These are phyloP conservation scores for Neotoma lepida DNA, from an alignment of 2,113 vertebrate genomes.

Conservation along the genomic window DNA sequence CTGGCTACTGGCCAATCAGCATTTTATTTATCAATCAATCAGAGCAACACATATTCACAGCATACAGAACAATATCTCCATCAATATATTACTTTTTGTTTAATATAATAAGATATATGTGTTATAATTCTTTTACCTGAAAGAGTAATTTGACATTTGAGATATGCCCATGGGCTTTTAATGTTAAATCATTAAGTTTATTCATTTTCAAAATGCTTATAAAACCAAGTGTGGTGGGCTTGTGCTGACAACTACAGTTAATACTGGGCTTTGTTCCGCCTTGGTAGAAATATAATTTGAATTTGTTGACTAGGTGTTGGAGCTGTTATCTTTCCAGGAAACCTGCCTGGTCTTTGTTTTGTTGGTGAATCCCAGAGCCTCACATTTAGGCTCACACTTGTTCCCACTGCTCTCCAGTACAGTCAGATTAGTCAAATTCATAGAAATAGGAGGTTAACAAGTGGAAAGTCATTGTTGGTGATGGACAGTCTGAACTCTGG, in stretches of 20 bases:
- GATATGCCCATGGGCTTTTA: not conserved
- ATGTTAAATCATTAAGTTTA: slow-evolving; percentile 2
- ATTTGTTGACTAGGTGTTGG: slow-evolving; percentile 24
- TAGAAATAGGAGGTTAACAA: not conserved
- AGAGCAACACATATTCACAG: too few species aligned
- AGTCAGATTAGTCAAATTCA: slow-evolving; percentile 18
- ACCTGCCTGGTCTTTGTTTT: not conserved
- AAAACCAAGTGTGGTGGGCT: not conserved
- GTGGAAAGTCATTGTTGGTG: not conserved
- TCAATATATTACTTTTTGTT: slow-evolving; percentile 43
- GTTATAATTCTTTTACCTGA: not conserved
- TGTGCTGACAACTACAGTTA: not conserved
- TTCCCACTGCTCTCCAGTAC: not conserved
- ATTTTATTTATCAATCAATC: too few species aligned
- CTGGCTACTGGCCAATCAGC: too few species aligned
- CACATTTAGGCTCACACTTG: not conserved
- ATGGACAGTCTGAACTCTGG: not conserved
- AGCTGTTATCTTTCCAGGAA: slow-evolving; percentile 22
- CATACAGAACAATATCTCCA: too few species aligned
- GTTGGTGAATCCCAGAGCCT: not conserved
- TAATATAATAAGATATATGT: slow-evolving; percentile 16
- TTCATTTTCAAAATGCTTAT: slow-evolving; percentile 27
- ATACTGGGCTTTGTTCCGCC: not conserved
- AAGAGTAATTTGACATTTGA: slow-evolving; percentile 38
- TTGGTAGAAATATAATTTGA: slow-evolving; percentile 33